Conservation (phyloP, 2,888 invertebrate genomes). For the Polietes domitor region DNA sequence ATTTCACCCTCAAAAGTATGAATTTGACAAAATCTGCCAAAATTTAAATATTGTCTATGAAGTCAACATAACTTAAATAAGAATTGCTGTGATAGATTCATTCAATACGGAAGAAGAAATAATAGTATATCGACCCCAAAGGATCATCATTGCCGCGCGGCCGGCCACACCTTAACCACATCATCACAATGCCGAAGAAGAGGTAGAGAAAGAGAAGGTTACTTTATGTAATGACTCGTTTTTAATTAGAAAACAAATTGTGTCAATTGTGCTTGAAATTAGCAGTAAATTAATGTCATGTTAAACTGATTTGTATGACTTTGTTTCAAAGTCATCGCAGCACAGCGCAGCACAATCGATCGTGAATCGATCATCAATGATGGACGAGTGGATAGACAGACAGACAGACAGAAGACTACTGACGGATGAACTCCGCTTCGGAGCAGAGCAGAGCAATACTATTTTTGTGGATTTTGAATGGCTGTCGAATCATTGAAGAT, state of each 20-base stretch:
- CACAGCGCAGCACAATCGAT: not conserved
- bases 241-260: conserved; percentile 4
- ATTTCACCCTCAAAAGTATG: too few relatives aligned
- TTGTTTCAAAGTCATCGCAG: conserved; percentile 26
- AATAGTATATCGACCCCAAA: too few relatives aligned
- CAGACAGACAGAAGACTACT: too few relatives aligned
- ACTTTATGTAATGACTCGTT: not conserved
- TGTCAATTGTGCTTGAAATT: conserved; percentile 5
- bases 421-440: conserved; percentile 32
- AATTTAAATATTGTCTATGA: too few relatives aligned
- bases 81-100: too few relatives aligned
- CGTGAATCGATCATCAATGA: conserved; percentile 34
- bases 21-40: too few relatives aligned
- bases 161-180: too few relatives aligned
- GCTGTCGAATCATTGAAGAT: conserved; percentile 32
- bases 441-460: not conserved
- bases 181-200: too few relatives aligned
- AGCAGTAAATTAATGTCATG: conserved; percentile 38
- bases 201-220: not conserved
- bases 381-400: conserved; percentile 31
- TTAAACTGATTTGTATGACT: conserved; percentile 32
- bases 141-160: too few relatives aligned
- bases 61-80: too few relatives aligned
- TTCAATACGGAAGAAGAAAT: too few relatives aligned
- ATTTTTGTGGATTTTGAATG: conserved; percentile 21